phyloP scores from a whole-genome alignment of 2,113 vertebrate species.

The Stegostoma tigrinum region DNA sequence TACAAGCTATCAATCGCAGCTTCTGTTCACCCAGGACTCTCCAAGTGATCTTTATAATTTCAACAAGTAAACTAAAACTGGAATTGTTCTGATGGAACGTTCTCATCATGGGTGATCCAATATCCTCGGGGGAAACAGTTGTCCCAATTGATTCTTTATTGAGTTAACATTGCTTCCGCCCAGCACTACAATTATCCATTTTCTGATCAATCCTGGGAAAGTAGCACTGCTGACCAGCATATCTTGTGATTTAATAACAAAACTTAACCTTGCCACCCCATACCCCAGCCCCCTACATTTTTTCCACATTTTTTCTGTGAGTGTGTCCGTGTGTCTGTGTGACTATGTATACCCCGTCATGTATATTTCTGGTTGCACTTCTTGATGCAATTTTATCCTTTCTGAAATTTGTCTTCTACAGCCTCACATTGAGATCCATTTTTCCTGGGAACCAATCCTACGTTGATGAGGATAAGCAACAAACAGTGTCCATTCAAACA shows the following conservation, averaged over 20 bases:
- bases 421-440: neutral
- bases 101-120: constrained; percentile 57
- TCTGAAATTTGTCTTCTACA: neutral
- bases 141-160: constrained; percentile 50
- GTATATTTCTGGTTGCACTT: neutral
- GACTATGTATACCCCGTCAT: no score
- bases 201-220: constrained; percentile 58
- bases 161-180: constrained; percentile 51
- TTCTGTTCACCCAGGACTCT: neutral
- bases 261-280: no score
- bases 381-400: neutral
- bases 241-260: constrained; percentile 40
- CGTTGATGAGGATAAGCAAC: neutral
- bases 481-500: neutral
- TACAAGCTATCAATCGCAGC: neutral
- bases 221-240: constrained; percentile 41
- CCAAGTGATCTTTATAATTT: constrained; percentile 48
- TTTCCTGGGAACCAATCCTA: neutral
- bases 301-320: no score
- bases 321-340: no score
- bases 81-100: constrained; percentile 60
- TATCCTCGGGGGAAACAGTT: constrained; percentile 59
- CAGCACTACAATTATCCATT: constrained; percentile 40
- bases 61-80: constrained; percentile 53
- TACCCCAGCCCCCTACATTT: neutral